Evolutionary conservation across 2,888 invertebrate genomes (phyloP).

Genomic region (Tinea pellionella): DNA sequence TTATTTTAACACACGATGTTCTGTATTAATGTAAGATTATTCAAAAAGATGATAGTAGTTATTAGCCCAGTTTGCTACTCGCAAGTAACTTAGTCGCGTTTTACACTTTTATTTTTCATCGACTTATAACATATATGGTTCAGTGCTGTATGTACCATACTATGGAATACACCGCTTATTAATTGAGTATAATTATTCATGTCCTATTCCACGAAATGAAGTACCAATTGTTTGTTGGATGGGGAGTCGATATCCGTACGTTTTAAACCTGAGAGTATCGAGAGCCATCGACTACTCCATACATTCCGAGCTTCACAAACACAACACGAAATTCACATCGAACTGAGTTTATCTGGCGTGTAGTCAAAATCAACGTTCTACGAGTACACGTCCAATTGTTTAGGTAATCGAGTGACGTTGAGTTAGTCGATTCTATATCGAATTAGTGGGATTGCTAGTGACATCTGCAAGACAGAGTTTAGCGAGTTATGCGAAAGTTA

Average conservation of each 20-base stretch:
- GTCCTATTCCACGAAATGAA: neutral
- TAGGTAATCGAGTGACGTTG: constrained; percentile 39
- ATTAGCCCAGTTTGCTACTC: too few relatives aligned
- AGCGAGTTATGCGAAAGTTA: constrained; percentile 9
- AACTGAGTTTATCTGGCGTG: neutral
- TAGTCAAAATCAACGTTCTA: constrained; percentile 29
- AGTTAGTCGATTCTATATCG: constrained; percentile 26
- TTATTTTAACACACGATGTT: neutral
- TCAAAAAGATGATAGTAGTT: too few relatives aligned
- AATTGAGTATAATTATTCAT: neutral
- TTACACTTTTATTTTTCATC: too few relatives aligned
- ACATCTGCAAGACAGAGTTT: constrained; percentile 15
- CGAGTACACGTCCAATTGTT: constrained; percentile 29
- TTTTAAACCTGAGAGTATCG: neutral
- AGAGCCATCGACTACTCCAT: neutral
- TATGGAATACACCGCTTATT: too few relatives aligned
- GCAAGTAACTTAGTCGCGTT: too few relatives aligned
- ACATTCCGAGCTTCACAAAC: constrained; percentile 4
- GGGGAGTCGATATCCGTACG: neutral
- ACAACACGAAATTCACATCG: constrained; percentile 7
- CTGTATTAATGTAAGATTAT: too few relatives aligned
- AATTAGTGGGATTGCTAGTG: constrained; percentile 29
- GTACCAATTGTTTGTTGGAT: neutral
- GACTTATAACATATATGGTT: too few relatives aligned
- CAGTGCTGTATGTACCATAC: too few relatives aligned